Conservation (phyloP, 2,888 invertebrate species). For the Lepas anatifera region DNA sequence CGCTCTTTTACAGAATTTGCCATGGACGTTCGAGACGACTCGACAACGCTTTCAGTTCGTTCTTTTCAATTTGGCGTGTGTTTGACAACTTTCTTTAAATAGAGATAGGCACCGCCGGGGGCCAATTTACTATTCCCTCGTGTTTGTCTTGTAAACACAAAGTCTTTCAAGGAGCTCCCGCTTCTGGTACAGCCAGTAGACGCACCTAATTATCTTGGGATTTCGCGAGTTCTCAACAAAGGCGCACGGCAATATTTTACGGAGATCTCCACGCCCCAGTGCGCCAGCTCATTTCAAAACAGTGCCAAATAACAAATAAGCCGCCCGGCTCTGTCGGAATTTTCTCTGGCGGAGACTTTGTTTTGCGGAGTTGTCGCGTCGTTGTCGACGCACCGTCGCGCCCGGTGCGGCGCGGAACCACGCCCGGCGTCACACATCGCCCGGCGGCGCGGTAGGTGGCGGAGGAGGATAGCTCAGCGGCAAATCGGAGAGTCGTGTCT, state of each 20-base stretch:
- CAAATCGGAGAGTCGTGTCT: too few species aligned
- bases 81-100: background rate
- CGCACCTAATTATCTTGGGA: constrained; percentile 4
- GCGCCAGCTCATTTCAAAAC: background rate
- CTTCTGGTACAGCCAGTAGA: background rate
- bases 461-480: too few species aligned
- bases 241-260: background rate
- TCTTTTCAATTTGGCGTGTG: background rate
- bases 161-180: background rate
- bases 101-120: background rate
- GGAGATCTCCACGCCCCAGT: background rate
- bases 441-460: too few species aligned
- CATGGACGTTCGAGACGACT: too few species aligned
- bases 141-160: background rate
- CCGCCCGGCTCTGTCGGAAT: background rate
- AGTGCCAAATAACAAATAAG: background rate
- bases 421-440: background rate
- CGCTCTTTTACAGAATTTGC: too few species aligned
- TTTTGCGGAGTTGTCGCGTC: background rate
- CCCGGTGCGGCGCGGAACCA: background rate
- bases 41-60: background rate
- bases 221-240: constrained; percentile 1
- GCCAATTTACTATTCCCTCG: background rate
- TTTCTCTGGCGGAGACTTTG: background rate
- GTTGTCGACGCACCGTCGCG: background rate